Evolutionary conservation across 2,113 vertebrate species (phyloP).

Genomic region (Calyptomena viridis): DNA sequence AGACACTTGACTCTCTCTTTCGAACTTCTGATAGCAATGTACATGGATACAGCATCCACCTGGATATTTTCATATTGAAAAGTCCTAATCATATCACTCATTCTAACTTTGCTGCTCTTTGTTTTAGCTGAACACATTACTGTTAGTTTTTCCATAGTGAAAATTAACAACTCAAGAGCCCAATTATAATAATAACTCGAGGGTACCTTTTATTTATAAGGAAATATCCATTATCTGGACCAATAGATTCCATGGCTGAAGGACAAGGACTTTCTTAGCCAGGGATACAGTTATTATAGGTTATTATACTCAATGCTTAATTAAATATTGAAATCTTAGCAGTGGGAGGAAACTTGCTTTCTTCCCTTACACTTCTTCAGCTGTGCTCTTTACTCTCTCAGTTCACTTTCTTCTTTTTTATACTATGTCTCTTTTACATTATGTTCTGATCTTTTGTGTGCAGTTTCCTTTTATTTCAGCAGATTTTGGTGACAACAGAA

Average conservation of each 20-base stretch:
- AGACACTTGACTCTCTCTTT: background rate
- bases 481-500: background rate
- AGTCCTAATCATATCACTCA: background rate
- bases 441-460: background rate
- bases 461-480: background rate
- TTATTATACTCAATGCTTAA: constrained; percentile 25
- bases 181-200: background rate
- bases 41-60: background rate
- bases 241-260: constrained; percentile 6
- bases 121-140: background rate
- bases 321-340: constrained; percentile 38
- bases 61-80: background rate
- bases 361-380: background rate
- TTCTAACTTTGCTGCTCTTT: background rate
- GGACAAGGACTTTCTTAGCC: constrained; percentile 22
- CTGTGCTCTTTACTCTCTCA: background rate
- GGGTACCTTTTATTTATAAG: constrained; percentile 6
- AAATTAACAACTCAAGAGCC: background rate
- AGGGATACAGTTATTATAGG: background rate
- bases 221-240: constrained; percentile 3
- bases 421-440: background rate
- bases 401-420: background rate
- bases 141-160: background rate
- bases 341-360: background rate
- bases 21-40: background rate